Conservation (phyloP, 1,140 invertebrate species). For the Helicorthomorpha holstii region DNA sequence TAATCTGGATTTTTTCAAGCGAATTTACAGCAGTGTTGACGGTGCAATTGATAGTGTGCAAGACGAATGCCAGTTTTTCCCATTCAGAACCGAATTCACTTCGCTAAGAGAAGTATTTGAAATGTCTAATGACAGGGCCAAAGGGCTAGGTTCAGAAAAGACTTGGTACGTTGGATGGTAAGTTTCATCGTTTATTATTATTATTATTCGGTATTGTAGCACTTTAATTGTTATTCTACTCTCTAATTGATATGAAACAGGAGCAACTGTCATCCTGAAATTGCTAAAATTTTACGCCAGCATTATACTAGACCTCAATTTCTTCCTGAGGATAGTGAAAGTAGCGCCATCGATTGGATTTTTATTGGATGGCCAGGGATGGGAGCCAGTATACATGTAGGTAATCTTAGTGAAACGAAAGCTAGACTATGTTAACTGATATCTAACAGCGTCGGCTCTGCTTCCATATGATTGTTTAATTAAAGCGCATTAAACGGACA, state of each 20-base stretch:
- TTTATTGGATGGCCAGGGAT: constrained; percentile 87
- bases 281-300: constrained; percentile 49
- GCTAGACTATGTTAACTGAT: not conserved
- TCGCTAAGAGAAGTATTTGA: constrained; percentile 29
- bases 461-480: too few species aligned
- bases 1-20: constrained; percentile 53
- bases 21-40: constrained; percentile 43
- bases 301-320: constrained; percentile 79
- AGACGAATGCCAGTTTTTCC: constrained; percentile 33
- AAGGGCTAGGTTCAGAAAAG: constrained; percentile 18
- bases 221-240: not conserved
- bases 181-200: constrained; percentile 10
- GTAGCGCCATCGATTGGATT: constrained; percentile 79
- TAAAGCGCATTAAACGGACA: too few species aligned
- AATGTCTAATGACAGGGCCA: constrained; percentile 22
- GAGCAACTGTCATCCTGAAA: constrained; percentile 76
- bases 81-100: constrained; percentile 31
- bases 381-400: constrained; percentile 85
- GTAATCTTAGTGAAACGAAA: constrained; percentile 25
- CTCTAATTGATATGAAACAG: constrained; percentile 22
- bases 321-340: constrained; percentile 61
- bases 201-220: constrained; percentile 1
- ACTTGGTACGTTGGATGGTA: constrained; percentile 38
- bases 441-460: not conserved
- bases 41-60: constrained; percentile 12